These are phyloP conservation scores for Tryphoninae sp. DNA, from an alignment of 2,888 invertebrate genomes.

Conservation along the genomic window DNA sequence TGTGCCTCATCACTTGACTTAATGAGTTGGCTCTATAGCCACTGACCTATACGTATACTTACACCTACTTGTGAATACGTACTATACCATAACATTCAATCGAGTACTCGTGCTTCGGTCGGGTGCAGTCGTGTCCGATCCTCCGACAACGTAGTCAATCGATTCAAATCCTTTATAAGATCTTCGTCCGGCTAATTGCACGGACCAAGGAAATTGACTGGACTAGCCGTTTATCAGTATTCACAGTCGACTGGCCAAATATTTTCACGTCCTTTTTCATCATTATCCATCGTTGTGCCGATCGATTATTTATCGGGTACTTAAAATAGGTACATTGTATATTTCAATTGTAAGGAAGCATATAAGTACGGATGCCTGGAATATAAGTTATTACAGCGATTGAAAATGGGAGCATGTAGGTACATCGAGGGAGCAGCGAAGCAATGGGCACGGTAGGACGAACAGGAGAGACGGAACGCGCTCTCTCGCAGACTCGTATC, in stretches of 20 bases:
- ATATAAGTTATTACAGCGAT: constrained; percentile 44
- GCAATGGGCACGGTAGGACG: constrained; percentile 22
- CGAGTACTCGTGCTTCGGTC: too few relatives aligned
- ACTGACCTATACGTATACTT: background rate
- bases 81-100: too few relatives aligned
- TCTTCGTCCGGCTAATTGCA: too few relatives aligned
- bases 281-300: background rate
- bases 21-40: constrained; percentile 66
- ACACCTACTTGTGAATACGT: too few relatives aligned
- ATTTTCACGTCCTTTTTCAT: too few relatives aligned
- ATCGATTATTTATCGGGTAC: background rate
- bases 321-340: too few relatives aligned
- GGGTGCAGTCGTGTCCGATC: too few relatives aligned
- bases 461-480: constrained; percentile 30
- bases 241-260: too few relatives aligned
- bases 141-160: too few relatives aligned
- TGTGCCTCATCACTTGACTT: constrained; percentile 73
- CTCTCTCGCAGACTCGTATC: constrained; percentile 40
- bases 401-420: constrained; percentile 27
- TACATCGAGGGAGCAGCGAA: constrained; percentile 7
- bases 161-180: too few relatives aligned
- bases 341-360: background rate
- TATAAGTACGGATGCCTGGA: constrained; percentile 17
- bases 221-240: too few relatives aligned
- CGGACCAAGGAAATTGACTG: too few relatives aligned